phyloP scores from a whole-genome alignment of 1,140 invertebrate species.

The Drosophila carrolli region DNA sequence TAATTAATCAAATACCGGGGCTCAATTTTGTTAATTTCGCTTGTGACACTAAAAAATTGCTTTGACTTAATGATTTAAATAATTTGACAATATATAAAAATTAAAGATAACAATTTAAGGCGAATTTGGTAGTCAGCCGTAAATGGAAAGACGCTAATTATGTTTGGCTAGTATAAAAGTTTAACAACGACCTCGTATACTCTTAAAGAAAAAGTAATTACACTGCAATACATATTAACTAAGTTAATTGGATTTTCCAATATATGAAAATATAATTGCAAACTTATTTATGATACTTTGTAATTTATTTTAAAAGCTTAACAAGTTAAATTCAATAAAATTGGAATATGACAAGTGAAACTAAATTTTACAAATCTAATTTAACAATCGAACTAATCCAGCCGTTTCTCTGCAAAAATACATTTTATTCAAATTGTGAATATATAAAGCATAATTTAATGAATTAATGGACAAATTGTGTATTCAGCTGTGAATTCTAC shows the following conservation, averaged over 20 bases:
- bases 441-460: constrained; percentile 77
- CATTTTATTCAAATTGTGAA: constrained; percentile 21
- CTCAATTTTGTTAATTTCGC: constrained; percentile 77
- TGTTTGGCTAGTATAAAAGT: background rate
- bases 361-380: background rate
- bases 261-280: no score
- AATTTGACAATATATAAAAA: constrained; percentile 56
- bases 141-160: constrained; percentile 5
- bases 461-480: constrained; percentile 56
- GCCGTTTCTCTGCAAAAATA: background rate
- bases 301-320: background rate
- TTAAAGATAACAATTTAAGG: constrained; percentile 62
- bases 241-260: no score
- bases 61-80: constrained; percentile 68
- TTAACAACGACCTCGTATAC: constrained; percentile 9
- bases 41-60: constrained; percentile 68
- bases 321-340: background rate
- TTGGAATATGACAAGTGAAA: background rate
- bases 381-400: background rate
- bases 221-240: no score
- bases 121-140: constrained; percentile 46
- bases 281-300: no score
- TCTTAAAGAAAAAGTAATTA: background rate
- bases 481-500: constrained; percentile 29
- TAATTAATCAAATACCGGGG: constrained; percentile 73